Conservation (phyloP, 2,888 invertebrate species). For the Oeneis ivallda region DNA sequence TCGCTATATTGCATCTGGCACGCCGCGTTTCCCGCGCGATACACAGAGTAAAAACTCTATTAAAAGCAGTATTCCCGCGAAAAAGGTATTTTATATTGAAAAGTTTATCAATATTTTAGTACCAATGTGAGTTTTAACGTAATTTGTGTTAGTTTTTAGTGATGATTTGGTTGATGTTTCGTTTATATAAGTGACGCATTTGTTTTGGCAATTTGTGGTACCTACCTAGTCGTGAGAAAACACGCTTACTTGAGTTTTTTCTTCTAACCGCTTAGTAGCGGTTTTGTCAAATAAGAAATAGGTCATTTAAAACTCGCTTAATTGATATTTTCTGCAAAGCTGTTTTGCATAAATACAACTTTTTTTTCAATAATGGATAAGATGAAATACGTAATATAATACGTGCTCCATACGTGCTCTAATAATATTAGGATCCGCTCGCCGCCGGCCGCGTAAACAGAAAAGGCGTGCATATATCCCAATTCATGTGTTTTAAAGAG, state of each 20-base stretch:
- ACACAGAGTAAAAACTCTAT: constrained; percentile 55
- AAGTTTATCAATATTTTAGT: constrained; percentile 14
- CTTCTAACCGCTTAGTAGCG: not conserved
- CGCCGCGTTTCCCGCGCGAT: constrained; percentile 62
- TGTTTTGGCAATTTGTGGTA: constrained; percentile 16
- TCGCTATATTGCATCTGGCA: constrained; percentile 52
- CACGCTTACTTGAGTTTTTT: not conserved
- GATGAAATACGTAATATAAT: no score
- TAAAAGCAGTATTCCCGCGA: constrained; percentile 54
- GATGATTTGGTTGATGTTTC: not conserved
- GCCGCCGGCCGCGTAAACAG: no score
- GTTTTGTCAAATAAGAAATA: not conserved
- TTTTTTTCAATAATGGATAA: no score
- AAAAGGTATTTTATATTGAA: constrained; percentile 42
- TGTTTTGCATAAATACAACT: no score
- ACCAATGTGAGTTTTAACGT: constrained; percentile 16
- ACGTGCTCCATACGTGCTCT: no score
- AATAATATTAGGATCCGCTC: no score
- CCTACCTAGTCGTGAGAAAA: constrained; percentile 1
- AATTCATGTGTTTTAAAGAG: no score
- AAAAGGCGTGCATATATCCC: no score
- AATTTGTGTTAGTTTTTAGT: not conserved
- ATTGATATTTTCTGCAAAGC: not conserved
- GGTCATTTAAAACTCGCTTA: not conserved
- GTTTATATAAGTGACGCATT: constrained; percentile 14